phyloP scores from a whole-genome alignment of 2,888 invertebrate species.

The Noctua pronuba region DNA sequence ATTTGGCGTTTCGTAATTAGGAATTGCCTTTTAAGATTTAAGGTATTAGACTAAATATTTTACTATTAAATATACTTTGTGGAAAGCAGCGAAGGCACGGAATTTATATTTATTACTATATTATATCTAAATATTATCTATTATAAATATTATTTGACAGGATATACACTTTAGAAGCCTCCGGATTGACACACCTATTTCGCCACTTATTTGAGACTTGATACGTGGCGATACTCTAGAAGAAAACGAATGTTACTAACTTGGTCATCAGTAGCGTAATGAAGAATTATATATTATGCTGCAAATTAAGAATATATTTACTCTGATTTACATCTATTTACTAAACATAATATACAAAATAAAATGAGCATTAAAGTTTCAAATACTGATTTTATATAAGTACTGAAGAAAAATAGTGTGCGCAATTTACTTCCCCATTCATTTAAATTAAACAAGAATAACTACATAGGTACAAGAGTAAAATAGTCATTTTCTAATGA shows the following conservation, averaged over 20 bases:
- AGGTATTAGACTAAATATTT: constrained; percentile 13
- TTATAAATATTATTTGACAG: not conserved
- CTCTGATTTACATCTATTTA: constrained; percentile 33
- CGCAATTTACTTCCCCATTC: not conserved
- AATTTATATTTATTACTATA: constrained; percentile 36
- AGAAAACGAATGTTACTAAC: not conserved
- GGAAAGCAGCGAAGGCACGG: constrained; percentile 54
- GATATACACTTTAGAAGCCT: constrained; percentile 15
- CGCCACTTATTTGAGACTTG: not conserved
- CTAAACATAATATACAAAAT: constrained; percentile 34
- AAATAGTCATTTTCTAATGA: not conserved
- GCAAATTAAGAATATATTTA: not conserved
- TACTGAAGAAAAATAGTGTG: constrained; percentile 36
- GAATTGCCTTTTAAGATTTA: not conserved
- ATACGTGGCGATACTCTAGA: not conserved
- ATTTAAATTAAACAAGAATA: constrained; percentile 18
- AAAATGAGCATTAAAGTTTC: constrained; percentile 47
- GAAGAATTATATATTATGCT: constrained; percentile 1
- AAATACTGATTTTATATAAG: constrained; percentile 61
- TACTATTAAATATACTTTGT: constrained; percentile 18
- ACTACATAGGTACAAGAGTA: constrained; percentile 21
- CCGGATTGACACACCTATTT: not conserved
- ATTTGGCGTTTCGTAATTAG: not conserved
- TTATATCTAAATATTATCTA: constrained; percentile 41
- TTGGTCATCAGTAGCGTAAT: not conserved